Evolutionary conservation across 30 jellyfish, hydroid and myxozoan species (phyloP).

Genomic region (Catostylus mosaicus): DNA sequence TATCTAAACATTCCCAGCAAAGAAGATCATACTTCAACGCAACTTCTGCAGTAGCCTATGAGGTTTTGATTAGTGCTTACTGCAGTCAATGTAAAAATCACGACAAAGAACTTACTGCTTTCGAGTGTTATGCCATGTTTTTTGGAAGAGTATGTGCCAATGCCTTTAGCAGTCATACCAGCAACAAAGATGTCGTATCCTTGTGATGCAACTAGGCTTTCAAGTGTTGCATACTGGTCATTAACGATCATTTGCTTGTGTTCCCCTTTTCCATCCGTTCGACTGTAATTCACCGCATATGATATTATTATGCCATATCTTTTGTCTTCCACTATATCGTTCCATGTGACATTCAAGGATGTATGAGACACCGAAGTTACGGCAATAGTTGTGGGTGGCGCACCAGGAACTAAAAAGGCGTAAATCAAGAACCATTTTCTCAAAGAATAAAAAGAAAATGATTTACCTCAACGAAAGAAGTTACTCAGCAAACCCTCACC

Average conservation of each 20-base stretch:
- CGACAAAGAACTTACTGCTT: conserved; percentile 1
- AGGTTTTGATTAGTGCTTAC: background rate
- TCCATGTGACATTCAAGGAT: conserved; percentile 25
- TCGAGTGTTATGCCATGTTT: background rate
- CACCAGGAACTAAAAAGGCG: conserved; percentile 13
- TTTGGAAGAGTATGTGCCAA: conserved; percentile 22
- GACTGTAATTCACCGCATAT: conserved; percentile 17
- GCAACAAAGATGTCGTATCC: conserved; percentile 44
- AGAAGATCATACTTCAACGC: background rate
- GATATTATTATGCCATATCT: conserved; percentile 26
- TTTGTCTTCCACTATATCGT: conserved; percentile 4
- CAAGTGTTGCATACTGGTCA: background rate
- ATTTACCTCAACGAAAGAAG: no score
- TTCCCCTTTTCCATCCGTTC: conserved; percentile 25
- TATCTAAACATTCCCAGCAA: no score
- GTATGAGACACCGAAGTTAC: conserved; percentile 10
- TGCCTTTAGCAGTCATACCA: conserved; percentile 46
- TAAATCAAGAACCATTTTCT: no score
- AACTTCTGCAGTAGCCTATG: background rate
- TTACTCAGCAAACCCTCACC: no score
- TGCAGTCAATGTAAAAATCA: background rate
- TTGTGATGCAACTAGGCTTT: conserved; percentile 9
- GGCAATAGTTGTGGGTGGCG: conserved; percentile 30
- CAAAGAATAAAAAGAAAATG: no score
- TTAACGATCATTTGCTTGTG: background rate